Percentiles rank a stretch among this genome's conserved stretches.
These are phyloP conservation scores for Festucalex cinctus DNA, from an alignment of 2,113 vertebrate species.

Conservation along the genomic window DNA sequence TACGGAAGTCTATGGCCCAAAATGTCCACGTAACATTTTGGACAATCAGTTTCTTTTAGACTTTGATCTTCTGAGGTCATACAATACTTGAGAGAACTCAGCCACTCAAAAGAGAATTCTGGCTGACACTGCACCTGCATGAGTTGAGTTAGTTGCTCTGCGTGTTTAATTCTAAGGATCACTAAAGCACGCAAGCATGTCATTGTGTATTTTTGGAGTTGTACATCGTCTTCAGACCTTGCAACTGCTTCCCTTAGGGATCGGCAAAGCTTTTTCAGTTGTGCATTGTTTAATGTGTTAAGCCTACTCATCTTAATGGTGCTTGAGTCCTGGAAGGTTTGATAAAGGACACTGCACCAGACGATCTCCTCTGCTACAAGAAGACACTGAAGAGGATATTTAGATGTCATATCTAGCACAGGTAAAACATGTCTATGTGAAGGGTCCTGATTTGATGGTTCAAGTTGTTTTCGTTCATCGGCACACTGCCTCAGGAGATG, in stretches of 20 bases:
- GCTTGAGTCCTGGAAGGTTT: constrained; percentile 40
- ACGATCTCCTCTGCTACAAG: constrained; percentile 76
- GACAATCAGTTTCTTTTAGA: neutral
- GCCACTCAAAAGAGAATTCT: constrained; percentile 79
- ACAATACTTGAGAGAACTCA: constrained; percentile 78
- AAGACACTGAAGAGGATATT: constrained; percentile 79
- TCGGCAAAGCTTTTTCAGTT: constrained; percentile 51
- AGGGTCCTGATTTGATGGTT: constrained; percentile 9
- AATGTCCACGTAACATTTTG: constrained; percentile 71
- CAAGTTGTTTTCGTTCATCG: constrained; percentile 26
- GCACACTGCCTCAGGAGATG: constrained; percentile 63
- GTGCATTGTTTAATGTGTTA: constrained; percentile 42
- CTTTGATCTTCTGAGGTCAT: constrained; percentile 38
- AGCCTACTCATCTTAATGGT: constrained; percentile 29
- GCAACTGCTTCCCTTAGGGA: constrained; percentile 29
- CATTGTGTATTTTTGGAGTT: constrained; percentile 35
- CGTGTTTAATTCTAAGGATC: constrained; percentile 69
- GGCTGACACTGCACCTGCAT: constrained; percentile 45
- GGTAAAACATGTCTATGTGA: neutral
- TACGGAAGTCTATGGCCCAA: constrained; percentile 72
- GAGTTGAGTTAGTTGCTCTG: constrained; percentile 63
- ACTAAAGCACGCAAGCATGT: constrained; percentile 58
- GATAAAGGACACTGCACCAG: constrained; percentile 67
- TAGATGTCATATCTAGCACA: constrained; percentile 51
- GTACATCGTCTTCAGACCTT: constrained; percentile 8